Conservation (phyloP, 2,113 vertebrate species). For the Oryzias woworae region DNA sequence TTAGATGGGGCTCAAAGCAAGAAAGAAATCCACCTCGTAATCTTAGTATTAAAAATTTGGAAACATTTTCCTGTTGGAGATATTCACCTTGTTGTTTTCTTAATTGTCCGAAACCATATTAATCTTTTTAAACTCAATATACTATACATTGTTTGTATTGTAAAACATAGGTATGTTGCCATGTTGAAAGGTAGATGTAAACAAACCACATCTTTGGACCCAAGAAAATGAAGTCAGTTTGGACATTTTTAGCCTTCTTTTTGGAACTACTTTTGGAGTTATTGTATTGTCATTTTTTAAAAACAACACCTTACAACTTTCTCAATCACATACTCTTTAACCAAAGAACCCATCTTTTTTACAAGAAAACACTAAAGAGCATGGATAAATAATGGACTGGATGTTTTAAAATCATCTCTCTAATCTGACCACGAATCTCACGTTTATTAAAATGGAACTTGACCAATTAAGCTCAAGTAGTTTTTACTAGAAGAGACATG, state of each 20-base stretch:
- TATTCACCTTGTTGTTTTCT: too few species aligned
- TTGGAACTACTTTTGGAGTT: slow-evolving; percentile 5
- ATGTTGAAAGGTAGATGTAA: background rate
- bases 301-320: slow-evolving; percentile 17
- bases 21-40: too few species aligned
- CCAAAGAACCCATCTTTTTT: slow-evolving; percentile 30
- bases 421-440: slow-evolving; percentile 2
- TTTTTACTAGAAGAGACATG: background rate
- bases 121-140: background rate
- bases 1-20: too few species aligned
- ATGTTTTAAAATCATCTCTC: slow-evolving; percentile 22
- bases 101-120: background rate
- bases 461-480: slow-evolving; percentile 3
- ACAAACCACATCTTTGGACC: background rate
- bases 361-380: slow-evolving; percentile 19
- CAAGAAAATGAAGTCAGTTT: background rate
- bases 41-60: too few species aligned
- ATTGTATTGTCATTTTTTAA: slow-evolving; percentile 12
- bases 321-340: slow-evolving; percentile 36
- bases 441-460: slow-evolving; percentile 3
- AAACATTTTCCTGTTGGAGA: too few species aligned
- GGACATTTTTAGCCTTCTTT: background rate
- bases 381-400: slow-evolving; percentile 10
- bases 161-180: background rate
- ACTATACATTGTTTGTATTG: background rate